Evolutionary conservation across 2,797 vertebrate genomes (phyloP).

Genomic region (Gallinago solitaria): DNA sequence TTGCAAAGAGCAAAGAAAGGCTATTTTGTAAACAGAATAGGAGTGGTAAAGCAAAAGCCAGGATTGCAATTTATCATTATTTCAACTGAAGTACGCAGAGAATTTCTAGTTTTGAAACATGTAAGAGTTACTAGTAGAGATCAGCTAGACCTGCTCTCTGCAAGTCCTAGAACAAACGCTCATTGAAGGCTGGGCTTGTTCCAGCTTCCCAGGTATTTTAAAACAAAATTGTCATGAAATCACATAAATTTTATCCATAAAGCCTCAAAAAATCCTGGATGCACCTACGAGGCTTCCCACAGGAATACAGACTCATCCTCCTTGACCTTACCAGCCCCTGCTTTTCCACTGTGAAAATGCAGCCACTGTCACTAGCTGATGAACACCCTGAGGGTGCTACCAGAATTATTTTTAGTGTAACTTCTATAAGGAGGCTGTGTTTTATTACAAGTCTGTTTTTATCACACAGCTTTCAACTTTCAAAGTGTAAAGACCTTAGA

Average conservation of each 20-base stretch:
- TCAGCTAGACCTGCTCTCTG: neutral
- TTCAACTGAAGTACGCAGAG: neutral
- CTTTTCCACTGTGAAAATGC: neutral
- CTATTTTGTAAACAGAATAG: neutral
- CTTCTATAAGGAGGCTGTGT: neutral
- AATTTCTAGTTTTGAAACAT: neutral
- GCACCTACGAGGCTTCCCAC: neutral
- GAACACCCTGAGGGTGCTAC: constrained; percentile 13
- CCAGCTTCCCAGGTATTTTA: neutral
- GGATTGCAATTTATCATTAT: neutral
- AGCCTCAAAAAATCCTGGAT: neutral
- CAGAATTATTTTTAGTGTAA: constrained; percentile 53
- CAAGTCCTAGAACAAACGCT: neutral
- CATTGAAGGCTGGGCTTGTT: neutral
- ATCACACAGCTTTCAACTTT: neutral
- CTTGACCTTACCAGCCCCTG: constrained; percentile 3
- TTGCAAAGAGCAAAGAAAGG: neutral
- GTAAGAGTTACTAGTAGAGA: neutral
- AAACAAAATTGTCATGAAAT: neutral
- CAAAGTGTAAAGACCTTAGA: neutral
- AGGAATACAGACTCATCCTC: neutral
- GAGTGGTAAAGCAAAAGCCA: neutral
- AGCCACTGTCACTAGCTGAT: neutral
- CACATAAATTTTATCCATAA: neutral
- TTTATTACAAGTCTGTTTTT: constrained; percentile 15